phyloP scores from a whole-genome alignment of 2,113 vertebrate species.

The Macrotis lagotis region DNA sequence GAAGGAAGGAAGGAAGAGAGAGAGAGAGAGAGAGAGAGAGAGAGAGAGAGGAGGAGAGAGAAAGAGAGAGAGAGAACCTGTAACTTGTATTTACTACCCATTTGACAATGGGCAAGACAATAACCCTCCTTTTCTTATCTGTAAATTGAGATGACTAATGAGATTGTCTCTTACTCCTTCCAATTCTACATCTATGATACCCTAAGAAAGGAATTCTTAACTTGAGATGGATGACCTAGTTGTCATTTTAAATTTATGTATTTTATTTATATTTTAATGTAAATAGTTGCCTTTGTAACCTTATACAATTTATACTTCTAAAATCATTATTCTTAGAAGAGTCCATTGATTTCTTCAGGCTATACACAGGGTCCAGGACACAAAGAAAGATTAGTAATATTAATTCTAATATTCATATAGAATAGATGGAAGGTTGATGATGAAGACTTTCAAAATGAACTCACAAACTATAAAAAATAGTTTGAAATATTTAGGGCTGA shows the following conservation, averaged over 20 bases:
- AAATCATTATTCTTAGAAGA: background rate
- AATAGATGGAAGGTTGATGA: background rate
- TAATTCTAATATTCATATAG: background rate
- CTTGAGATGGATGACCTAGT: background rate
- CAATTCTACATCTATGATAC: background rate
- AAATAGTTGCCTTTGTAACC: background rate
- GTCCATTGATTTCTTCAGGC: background rate
- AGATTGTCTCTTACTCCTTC: background rate
- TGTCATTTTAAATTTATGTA: background rate
- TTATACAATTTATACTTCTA: background rate
- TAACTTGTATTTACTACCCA: background rate
- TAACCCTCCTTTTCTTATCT: background rate
- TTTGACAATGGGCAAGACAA: background rate
- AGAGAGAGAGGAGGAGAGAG: too few relatives aligned
- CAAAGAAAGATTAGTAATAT: background rate
- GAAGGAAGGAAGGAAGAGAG: too few relatives aligned
- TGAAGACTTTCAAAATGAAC: background rate
- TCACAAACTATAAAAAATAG: constrained; percentile 5
- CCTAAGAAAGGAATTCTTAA: background rate
- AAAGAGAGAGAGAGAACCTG: too few relatives aligned
- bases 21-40: too few relatives aligned
- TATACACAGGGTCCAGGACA: background rate
- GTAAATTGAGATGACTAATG: background rate
- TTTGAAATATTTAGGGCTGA: constrained; percentile 9
- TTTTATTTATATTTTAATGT: background rate